Base-by-base conservation (phyloP, 2,113 vertebrate species). In the Sprattus sprattus region DNA sequence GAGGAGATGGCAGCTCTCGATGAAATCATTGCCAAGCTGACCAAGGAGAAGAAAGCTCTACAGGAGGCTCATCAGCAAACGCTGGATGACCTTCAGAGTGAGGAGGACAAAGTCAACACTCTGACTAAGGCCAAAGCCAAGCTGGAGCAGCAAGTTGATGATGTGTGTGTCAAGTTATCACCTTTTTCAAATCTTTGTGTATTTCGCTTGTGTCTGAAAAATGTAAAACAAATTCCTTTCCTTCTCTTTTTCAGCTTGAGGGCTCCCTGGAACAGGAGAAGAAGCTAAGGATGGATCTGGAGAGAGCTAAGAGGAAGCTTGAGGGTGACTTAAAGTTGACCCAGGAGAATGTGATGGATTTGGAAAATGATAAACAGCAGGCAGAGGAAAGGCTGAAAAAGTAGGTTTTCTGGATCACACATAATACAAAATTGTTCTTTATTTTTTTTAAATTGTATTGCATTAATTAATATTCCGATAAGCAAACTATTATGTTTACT, bases 21-120 rank as follows among this genome's bases (percentile, higher is more conserved):
- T 89, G 95, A 95, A 89, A 94, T 87, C 52, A 95, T 96, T 81
- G 94, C 95, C 81, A 96, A 96, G 57, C 86, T 96, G 85, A 96
- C 93, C 18, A 96, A 95, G 86, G 96, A 96, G 90, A 97, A 96
- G 90, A 96, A 96, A 80, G 92, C 93, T 47, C 90, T 97, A 0
- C 96, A 96, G 87, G 95, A 97, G 83, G 95, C 94, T 6, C 95
- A 96, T 46, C 96, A 96, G 90, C 95, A 96, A 90, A 94, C 94
- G 0, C 88, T 97, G 90, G 95, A 96, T 52, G 96, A 96, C 57
- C 91, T 97, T 13, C 96, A 97, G 87, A 93, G 88, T 32, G 96
- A 96, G 86, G 96, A 96, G 82, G 96, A 96, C 88, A 96, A 97
- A 94, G 94, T 95, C 90, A 96, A 93, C 1, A 90, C 92, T 11